These are phyloP conservation scores for Alosa alosa DNA, from an alignment of 2,113 vertebrate genomes.

Conservation along the genomic window DNA sequence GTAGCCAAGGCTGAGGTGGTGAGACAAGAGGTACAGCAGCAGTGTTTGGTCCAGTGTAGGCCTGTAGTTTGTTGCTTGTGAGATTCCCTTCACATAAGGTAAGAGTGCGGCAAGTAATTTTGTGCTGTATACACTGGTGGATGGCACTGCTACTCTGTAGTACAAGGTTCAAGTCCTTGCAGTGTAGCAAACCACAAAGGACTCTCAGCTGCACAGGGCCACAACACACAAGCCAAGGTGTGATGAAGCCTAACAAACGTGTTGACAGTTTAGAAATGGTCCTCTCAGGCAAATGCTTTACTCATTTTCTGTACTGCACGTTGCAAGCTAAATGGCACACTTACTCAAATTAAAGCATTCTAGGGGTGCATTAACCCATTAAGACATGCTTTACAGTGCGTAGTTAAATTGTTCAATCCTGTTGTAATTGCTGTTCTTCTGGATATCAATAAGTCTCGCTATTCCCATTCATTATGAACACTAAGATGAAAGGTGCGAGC, in stretches of 20 bases:
- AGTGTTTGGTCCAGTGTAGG: neutral
- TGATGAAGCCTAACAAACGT: neutral
- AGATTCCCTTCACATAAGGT: neutral
- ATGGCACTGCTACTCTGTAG: slow-evolving; percentile 43
- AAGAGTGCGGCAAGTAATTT: slow-evolving; percentile 8
- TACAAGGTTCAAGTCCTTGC: slow-evolving; percentile 55
- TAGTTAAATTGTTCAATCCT: no score
- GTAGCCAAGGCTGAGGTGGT: neutral
- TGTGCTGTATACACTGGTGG: slow-evolving; percentile 39
- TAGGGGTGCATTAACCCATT: neutral
- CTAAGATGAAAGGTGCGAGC: neutral
- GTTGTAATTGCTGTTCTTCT: no score
- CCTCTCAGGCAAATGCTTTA: neutral
- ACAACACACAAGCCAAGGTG: neutral
- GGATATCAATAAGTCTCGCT: no score
- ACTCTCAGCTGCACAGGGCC: neutral
- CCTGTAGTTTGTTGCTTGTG: neutral
- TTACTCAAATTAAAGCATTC: neutral
- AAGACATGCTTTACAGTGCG: no score
- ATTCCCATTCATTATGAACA: neutral
- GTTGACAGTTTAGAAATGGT: neutral
- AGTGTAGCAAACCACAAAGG: slow-evolving; percentile 27
- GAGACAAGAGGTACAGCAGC: neutral
- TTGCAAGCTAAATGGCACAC: neutral
- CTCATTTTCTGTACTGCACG: neutral